These are phyloP conservation scores for Acrobasis repandana DNA, from an alignment of 2,888 invertebrate genomes.

Conservation along the genomic window DNA sequence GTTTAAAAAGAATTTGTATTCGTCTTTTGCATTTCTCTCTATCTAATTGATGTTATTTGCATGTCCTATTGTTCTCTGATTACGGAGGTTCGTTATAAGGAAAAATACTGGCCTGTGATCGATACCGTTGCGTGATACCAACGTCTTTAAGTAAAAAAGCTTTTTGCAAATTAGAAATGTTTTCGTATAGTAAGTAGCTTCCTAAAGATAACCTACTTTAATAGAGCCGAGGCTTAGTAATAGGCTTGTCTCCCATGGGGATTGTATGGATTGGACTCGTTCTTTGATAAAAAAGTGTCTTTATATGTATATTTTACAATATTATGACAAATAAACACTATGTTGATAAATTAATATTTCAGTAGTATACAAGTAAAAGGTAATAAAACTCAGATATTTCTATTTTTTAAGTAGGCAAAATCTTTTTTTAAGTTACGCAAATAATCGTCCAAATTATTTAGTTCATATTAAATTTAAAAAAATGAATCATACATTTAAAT, in stretches of 20 bases:
- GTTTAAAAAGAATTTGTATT: slow-evolving; percentile 72
- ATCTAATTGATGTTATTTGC: slow-evolving; percentile 78
- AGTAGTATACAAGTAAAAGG: too few relatives aligned
- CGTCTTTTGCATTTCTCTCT: slow-evolving; percentile 73
- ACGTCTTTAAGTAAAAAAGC: slow-evolving; percentile 61
- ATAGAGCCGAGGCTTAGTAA: slow-evolving; percentile 13
- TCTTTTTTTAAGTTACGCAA: too few relatives aligned
- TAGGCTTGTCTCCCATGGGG: slow-evolving; percentile 12
- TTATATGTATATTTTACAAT: not conserved
- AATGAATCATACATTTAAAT: not conserved
- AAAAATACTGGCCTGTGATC: slow-evolving; percentile 54
- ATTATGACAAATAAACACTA: not conserved
- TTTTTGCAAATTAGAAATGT: slow-evolving; percentile 67
- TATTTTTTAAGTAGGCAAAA: too few relatives aligned
- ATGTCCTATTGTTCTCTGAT: slow-evolving; percentile 67
- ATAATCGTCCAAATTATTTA: too few relatives aligned
- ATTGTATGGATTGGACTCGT: slow-evolving; percentile 3
- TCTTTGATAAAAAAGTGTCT: not conserved
- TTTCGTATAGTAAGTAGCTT: slow-evolving; percentile 38
- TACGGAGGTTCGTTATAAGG: slow-evolving; percentile 55
- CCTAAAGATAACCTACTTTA: slow-evolving; percentile 27
- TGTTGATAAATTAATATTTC: too few relatives aligned
- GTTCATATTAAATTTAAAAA: too few relatives aligned
- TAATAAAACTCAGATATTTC: too few relatives aligned
- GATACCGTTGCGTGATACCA: slow-evolving; percentile 66